Percentiles rank a stretch among this genome's conserved stretches.
Evolutionary conservation across 2,113 vertebrate genomes (phyloP).

Genomic region (Glaucomys volans): DNA sequence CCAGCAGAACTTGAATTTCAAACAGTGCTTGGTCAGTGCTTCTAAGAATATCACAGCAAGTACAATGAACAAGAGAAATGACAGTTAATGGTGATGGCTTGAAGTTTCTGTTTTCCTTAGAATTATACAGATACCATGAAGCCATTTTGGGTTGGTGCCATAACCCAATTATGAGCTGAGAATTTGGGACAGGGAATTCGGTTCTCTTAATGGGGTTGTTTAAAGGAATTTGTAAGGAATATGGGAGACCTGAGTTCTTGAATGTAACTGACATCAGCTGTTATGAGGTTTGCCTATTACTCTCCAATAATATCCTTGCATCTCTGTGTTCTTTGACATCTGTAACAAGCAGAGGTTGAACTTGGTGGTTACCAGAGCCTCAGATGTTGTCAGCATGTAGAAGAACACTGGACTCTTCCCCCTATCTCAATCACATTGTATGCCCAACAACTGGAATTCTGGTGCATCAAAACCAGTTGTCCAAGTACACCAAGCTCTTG

Average conservation of each 20-base stretch:
- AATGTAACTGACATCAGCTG: background rate
- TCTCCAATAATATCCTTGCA: background rate
- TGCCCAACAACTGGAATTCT: background rate
- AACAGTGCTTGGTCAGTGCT: background rate
- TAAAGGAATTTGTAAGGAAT: background rate
- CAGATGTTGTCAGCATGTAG: too few species aligned
- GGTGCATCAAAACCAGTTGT: background rate
- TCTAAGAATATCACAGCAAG: background rate
- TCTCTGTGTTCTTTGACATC: background rate
- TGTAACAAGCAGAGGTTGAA: background rate
- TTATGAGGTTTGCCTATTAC: background rate
- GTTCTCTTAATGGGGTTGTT: background rate
- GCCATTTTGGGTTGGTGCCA: background rate
- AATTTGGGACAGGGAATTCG: background rate
- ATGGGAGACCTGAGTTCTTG: background rate
- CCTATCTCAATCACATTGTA: background rate
- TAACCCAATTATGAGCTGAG: background rate
- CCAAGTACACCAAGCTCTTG: background rate
- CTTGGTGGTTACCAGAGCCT: background rate
- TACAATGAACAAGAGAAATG: background rate
- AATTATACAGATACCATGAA: background rate
- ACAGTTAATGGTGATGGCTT: background rate
- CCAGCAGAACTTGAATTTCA: background rate
- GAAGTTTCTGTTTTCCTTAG: background rate
- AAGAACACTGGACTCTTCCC: background rate